A percentile compares a stretch with the other conserved stretches of the same genome.
Conservation (phyloP, 2,888 invertebrate genomes). For the Drosophila imparisetae region DNA sequence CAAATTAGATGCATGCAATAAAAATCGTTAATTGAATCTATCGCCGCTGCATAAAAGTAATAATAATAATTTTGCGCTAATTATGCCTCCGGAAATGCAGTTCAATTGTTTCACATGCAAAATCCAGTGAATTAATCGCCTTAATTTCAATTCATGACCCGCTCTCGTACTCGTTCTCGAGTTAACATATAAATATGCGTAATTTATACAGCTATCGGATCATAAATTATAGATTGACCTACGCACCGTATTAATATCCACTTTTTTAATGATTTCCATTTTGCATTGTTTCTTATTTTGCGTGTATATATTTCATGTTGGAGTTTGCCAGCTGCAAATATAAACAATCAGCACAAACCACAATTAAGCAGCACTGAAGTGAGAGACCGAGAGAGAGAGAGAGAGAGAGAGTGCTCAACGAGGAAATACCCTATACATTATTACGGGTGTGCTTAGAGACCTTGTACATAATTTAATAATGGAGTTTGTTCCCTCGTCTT, state of each 20-base stretch:
- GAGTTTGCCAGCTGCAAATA: constrained; percentile 19
- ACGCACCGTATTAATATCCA: constrained; percentile 11
- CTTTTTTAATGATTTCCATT: not conserved
- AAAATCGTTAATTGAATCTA: constrained; percentile 5
- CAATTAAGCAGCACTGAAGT: not conserved
- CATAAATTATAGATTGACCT: constrained; percentile 23
- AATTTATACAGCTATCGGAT: constrained; percentile 36
- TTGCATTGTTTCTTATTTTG: constrained; percentile 4
- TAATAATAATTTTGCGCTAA: constrained; percentile 21
- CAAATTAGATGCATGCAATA: not conserved
- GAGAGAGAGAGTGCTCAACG: not conserved
- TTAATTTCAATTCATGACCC: constrained; percentile 40
- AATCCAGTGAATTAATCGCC: constrained; percentile 23
- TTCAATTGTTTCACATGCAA: constrained; percentile 24
- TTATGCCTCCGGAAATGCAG: constrained; percentile 28
- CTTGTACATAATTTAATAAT: not conserved
- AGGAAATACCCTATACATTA: not conserved
- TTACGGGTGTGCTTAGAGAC: not conserved
- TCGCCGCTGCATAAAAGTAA: constrained; percentile 9
- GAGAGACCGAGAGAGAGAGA: too few species aligned
- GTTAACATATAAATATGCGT: constrained; percentile 35
- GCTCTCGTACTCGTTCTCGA: not conserved
- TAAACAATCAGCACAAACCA: constrained; percentile 26
- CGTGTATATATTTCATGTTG: constrained; percentile 20
- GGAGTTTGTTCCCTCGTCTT: not conserved